Conservation (phyloP, 2,113 vertebrate species). For the Rhinolophus ferrumequinum region DNA sequence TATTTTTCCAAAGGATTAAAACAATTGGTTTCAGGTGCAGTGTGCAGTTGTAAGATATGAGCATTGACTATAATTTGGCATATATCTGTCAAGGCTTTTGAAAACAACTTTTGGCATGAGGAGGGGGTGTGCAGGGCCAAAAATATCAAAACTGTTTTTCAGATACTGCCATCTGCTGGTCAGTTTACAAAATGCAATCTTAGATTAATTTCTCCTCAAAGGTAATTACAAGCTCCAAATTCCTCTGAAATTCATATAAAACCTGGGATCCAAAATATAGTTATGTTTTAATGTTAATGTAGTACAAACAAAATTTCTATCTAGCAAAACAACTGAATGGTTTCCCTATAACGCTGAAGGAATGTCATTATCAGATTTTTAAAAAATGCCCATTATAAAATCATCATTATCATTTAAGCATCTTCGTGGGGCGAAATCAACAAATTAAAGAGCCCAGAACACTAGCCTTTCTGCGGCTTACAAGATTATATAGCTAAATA, state of each 20-base stretch:
- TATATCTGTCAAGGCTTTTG: not conserved
- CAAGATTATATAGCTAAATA: conserved; percentile 47
- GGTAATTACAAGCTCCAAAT: not conserved
- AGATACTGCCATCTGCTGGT: conserved; percentile 71
- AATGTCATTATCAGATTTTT: not conserved
- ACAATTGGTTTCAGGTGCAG: not conserved
- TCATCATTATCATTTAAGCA: conserved; percentile 22
- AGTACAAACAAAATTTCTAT: not conserved
- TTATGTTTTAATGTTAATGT: not conserved
- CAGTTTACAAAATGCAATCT: not conserved
- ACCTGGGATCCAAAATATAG: not conserved
- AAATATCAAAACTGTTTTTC: not conserved
- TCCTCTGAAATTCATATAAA: conserved; percentile 41
- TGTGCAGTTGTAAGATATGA: not conserved
- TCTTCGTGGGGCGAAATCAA: conserved; percentile 1
- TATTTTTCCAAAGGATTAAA: not conserved
- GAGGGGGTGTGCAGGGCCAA: accelerated
- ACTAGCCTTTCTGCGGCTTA: not conserved
- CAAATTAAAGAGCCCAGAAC: conserved; percentile 26
- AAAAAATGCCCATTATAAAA: not conserved
- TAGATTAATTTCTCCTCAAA: not conserved
- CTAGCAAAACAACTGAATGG: not conserved
- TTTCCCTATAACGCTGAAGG: not conserved
- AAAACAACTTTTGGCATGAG: not conserved
- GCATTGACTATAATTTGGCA: not conserved